phyloP scores from a whole-genome alignment of 2,113 vertebrate species.

The Hiodon alosoides region DNA sequence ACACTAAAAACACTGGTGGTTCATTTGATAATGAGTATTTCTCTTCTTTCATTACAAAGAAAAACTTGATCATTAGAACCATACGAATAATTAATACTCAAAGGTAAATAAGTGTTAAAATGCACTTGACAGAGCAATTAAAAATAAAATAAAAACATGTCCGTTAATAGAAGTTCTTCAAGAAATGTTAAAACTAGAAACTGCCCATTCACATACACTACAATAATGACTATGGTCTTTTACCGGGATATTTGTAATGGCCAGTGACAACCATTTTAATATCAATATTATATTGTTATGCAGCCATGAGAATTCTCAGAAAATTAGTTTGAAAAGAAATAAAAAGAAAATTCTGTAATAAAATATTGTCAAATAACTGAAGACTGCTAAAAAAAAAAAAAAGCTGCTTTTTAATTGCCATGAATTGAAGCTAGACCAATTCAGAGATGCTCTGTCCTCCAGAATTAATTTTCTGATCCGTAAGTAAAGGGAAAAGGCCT shows the following conservation, averaged over 20 bases:
- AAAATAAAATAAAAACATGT: background rate
- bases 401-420: background rate
- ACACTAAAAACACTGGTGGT: constrained; percentile 10
- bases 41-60: background rate
- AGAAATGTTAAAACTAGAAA: no score
- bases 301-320: no score
- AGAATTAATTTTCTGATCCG: no score
- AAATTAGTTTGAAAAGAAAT: background rate
- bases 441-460: no score
- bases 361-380: background rate
- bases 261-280: no score
- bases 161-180: background rate
- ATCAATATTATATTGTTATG: no score
- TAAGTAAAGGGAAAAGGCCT: no score
- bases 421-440: no score
- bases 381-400: constrained; percentile 1
- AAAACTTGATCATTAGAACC: background rate
- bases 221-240: no score
- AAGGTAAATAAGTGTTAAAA: constrained; percentile 8
- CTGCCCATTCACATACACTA: no score
- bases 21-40: background rate
- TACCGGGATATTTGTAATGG: no score
- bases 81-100: constrained; percentile 3
- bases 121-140: constrained; percentile 1
- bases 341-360: background rate